Percentiles rank a stretch among this genome's conserved stretches.
Conservation (phyloP, 2,888 invertebrate genomes). For the Ophioninae sp. region DNA sequence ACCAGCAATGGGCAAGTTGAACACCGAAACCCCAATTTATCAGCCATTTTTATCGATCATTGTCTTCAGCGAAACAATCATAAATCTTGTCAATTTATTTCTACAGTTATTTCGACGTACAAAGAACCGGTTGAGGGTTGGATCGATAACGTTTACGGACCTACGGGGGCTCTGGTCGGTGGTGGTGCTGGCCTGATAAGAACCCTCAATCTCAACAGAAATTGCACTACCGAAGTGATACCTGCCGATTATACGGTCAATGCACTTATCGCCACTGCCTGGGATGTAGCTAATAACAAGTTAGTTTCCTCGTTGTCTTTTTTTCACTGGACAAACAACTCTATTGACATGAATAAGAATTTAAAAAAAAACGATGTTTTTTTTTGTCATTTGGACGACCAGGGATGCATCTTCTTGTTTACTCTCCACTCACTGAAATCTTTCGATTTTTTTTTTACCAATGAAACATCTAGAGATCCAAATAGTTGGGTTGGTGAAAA, state of each 20-base stretch:
- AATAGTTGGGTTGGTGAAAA: too few relatives aligned
- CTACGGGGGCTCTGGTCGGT: constrained; percentile 81
- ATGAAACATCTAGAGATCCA: too few relatives aligned
- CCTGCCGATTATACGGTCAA: constrained; percentile 82
- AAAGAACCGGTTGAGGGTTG: constrained; percentile 84
- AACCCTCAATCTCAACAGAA: constrained; percentile 73
- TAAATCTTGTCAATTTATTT: too few relatives aligned
- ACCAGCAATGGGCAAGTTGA: constrained; percentile 86
- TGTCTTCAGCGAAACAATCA: too few relatives aligned
- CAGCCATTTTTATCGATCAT: too few relatives aligned
- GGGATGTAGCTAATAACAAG: constrained; percentile 81
- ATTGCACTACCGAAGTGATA: constrained; percentile 79
- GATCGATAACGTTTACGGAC: constrained; percentile 87
- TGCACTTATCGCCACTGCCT: constrained; percentile 79
- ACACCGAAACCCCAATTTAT: too few relatives aligned
- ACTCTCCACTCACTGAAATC: constrained; percentile 1
- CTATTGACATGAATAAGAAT: neutral
- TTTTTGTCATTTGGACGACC: neutral
- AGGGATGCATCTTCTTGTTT: constrained; percentile 10
- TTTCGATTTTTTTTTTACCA: too few relatives aligned
- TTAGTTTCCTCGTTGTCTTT: constrained; percentile 58
- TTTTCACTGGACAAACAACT: too few relatives aligned
- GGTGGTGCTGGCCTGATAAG: constrained; percentile 84
- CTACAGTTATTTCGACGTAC: constrained; percentile 81
- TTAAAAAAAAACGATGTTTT: neutral